Evolutionary conservation across 2,888 invertebrate species (phyloP).

Genomic region (Volucella inanis): DNA sequence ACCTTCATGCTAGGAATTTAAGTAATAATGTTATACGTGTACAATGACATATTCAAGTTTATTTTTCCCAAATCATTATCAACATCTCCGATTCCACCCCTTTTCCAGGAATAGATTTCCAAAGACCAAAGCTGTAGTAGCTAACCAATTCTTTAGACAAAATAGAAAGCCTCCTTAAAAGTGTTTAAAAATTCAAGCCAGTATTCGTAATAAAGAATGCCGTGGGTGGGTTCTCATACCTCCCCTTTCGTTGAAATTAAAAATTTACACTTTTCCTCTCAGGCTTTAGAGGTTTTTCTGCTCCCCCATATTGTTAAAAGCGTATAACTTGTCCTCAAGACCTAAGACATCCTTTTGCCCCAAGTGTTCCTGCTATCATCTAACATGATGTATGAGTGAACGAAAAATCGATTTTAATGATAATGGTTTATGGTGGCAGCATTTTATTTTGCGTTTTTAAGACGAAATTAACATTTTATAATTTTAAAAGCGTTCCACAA

Average conservation of each 20-base stretch:
- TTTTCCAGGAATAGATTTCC: no score
- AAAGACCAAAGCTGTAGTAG: background rate
- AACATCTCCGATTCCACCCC: no score
- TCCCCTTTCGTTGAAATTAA: constrained; percentile 31
- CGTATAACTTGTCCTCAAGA: constrained; percentile 27
- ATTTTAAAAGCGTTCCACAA: constrained; percentile 75
- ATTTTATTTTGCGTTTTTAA: constrained; percentile 52
- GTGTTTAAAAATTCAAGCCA: constrained; percentile 1
- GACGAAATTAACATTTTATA: constrained; percentile 76
- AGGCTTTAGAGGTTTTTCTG: constrained; percentile 10
- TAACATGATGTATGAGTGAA: constrained; percentile 18
- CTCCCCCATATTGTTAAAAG: background rate
- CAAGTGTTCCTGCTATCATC: constrained; percentile 31
- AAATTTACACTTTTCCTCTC: constrained; percentile 49
- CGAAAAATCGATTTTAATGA: constrained; percentile 32
- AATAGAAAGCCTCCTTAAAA: constrained; percentile 6
- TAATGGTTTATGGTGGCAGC: constrained; percentile 25
- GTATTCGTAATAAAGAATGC: background rate
- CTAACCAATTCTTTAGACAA: background rate
- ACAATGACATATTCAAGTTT: no score
- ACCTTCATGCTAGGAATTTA: no score
- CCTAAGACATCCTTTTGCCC: constrained; percentile 22
- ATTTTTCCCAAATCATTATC: no score
- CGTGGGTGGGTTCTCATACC: background rate
- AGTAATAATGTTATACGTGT: no score